These are phyloP conservation scores for Pocillopora meandrina DNA, from an alignment of 92 coral and sea anemone species.

Conservation along the genomic window DNA sequence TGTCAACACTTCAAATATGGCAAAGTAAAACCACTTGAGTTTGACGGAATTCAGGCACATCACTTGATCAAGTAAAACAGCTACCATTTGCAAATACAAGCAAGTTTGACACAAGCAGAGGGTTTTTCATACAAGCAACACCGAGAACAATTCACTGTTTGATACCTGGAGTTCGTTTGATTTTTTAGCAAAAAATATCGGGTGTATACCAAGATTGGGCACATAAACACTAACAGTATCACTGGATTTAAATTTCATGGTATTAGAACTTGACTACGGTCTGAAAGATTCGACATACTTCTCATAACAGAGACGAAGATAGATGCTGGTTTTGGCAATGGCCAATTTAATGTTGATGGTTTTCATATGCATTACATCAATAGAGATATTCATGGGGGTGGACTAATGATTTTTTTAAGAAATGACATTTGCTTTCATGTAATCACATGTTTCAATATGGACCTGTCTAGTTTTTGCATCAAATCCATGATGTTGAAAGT, in stretches of 20 bases:
- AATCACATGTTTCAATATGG: slow-evolving; percentile 20
- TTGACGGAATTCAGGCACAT: slow-evolving; percentile 44
- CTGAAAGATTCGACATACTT: slow-evolving; percentile 37
- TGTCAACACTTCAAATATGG: slow-evolving; percentile 48
- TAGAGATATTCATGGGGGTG: slow-evolving; percentile 51
- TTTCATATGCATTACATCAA: slow-evolving; percentile 33
- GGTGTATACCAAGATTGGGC: slow-evolving; percentile 35
- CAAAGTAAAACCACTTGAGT: slow-evolving; percentile 40
- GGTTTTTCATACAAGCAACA: slow-evolving; percentile 10
- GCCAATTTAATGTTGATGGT: slow-evolving; percentile 36
- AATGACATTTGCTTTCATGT: slow-evolving; percentile 43
- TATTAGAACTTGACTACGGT: slow-evolving; percentile 23
- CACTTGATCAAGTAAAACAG: slow-evolving; percentile 40
- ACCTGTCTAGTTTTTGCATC: slow-evolving; percentile 17
- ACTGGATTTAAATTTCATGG: slow-evolving; percentile 16
- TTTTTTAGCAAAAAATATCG: slow-evolving; percentile 20
- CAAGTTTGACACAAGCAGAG: slow-evolving; percentile 38
- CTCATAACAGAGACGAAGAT: slow-evolving; percentile 46
- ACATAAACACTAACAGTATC: slow-evolving; percentile 39
- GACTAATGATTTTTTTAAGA: slow-evolving; percentile 29
- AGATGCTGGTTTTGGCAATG: slow-evolving; percentile 13
- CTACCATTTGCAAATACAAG: slow-evolving; percentile 35
- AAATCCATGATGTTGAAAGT: slow-evolving; percentile 35
- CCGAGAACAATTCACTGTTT: slow-evolving; percentile 3
- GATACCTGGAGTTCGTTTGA: slow-evolving; percentile 21